A percentile compares a stretch with the other conserved stretches of the same genome.
Conservation (phyloP, 2,113 vertebrate genomes). For the Zosterops borbonicus region DNA sequence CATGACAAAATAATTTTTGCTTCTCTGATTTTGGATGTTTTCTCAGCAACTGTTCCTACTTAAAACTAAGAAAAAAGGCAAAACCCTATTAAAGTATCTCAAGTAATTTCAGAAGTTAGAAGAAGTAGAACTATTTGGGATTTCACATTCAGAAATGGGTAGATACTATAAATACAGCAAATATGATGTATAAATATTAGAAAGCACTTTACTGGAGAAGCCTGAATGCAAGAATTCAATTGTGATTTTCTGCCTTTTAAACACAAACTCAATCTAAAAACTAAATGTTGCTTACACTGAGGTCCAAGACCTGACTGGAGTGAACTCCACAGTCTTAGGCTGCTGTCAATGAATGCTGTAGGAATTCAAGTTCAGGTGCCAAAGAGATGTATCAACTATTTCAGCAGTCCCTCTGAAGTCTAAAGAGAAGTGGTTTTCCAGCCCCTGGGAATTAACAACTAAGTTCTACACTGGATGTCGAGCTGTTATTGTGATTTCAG, state of each 20-base stretch:
- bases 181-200: background rate
- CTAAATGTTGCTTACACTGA: background rate
- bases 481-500: background rate
- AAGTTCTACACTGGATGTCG: background rate
- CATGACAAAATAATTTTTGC: background rate
- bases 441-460: background rate
- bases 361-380: background rate
- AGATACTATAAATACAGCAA: background rate
- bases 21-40: conserved; percentile 18
- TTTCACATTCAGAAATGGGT: background rate
- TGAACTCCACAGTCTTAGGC: background rate
- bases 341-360: background rate
- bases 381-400: background rate
- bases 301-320: background rate
- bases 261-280: background rate
- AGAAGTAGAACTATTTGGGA: background rate
- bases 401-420: background rate
- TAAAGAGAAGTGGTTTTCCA: background rate
- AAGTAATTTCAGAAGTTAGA: background rate
- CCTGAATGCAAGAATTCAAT: background rate
- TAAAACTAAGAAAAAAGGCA: background rate
- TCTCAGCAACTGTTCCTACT: background rate
- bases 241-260: background rate
- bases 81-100: background rate
- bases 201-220: background rate